These are phyloP conservation scores for Salarias fasciatus DNA, from an alignment of 2,797 vertebrate species.

Conservation along the genomic window DNA sequence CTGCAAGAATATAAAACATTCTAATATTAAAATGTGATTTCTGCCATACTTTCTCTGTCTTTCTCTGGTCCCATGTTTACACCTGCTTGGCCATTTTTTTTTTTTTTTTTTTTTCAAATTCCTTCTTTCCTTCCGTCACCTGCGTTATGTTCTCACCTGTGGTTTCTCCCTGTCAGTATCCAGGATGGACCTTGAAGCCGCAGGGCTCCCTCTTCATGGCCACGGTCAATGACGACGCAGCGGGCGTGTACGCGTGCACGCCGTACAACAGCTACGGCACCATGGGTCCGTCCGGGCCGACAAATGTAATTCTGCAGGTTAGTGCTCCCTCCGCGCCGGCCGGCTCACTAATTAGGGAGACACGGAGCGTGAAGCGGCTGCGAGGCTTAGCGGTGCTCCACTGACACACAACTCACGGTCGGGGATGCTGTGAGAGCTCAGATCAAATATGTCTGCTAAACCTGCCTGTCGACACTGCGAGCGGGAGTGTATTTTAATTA, in stretches of 20 bases:
- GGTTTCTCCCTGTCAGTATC: constrained; percentile 81
- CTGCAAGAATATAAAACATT: no score
- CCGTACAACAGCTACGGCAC: constrained; percentile 93
- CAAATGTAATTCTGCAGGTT: constrained; percentile 89
- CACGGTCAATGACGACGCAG: constrained; percentile 88
- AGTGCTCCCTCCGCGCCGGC: constrained; percentile 3
- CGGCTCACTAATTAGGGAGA: neutral
- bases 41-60: no score
- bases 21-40: no score
- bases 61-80: no score
- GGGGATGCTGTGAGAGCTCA: neutral
- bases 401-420: neutral
- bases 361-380: no score
- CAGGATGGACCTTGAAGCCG: constrained; percentile 87
- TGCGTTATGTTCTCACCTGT: no score
- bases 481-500: constrained; percentile 44
- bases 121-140: neutral
- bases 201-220: constrained; percentile 88
- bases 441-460: constrained; percentile 10
- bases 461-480: constrained; percentile 10
- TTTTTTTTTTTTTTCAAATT: no score
- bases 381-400: neutral
- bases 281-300: constrained; percentile 85
- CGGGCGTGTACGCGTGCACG: constrained; percentile 89
- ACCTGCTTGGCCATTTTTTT: no score